Conservation (phyloP, 1,140 invertebrate species). For the Battus philenor region DNA sequence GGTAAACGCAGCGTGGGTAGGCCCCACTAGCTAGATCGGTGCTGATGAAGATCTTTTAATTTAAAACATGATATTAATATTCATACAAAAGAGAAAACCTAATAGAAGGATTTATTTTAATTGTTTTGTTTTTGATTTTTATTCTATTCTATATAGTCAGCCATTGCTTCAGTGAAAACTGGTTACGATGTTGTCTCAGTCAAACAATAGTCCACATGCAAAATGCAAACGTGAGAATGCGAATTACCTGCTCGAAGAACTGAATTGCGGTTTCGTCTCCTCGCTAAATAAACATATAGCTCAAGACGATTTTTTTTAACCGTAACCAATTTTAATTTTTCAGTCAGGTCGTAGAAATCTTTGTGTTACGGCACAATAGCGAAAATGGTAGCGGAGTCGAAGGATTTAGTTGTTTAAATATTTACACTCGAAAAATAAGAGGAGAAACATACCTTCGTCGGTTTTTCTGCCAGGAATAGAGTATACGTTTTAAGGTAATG, state of each 20-base stretch:
- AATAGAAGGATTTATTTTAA: too few relatives aligned
- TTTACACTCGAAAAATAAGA: conserved; percentile 12
- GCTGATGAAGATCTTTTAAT: too few relatives aligned
- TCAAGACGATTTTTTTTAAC: conserved; percentile 13
- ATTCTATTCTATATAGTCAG: too few relatives aligned
- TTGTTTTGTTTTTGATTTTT: too few relatives aligned
- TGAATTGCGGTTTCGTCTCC: conserved; percentile 26
- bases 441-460: conserved; percentile 3
- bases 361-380: background rate
- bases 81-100: too few relatives aligned
- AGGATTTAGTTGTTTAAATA: conserved; percentile 10
- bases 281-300: conserved; percentile 24
- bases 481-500: conserved; percentile 19
- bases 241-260: conserved; percentile 20
- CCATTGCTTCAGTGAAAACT: too few relatives aligned
- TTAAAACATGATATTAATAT: too few relatives aligned
- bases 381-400: background rate
- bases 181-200: conserved; percentile 23
- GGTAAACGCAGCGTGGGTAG: too few relatives aligned
- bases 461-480: background rate
- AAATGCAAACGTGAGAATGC: conserved; percentile 35
- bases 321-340: background rate
- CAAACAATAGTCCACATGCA: conserved; percentile 39
- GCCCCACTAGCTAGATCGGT: too few relatives aligned
- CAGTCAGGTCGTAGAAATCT: background rate